Evolutionary conservation across 2,797 vertebrate genomes (phyloP).

Genomic region (Enteromius trimaculatus): DNA sequence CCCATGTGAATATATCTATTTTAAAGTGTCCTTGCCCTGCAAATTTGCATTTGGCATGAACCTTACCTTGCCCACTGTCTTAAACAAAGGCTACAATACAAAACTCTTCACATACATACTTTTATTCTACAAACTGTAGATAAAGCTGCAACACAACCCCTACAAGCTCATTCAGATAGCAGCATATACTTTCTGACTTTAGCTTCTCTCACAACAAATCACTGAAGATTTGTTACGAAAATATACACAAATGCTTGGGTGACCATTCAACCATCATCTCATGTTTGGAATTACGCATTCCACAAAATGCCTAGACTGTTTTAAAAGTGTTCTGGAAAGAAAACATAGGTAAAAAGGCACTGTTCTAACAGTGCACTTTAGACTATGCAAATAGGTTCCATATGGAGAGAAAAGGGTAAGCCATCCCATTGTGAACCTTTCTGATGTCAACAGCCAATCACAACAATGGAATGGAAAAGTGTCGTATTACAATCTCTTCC

Average conservation of each 20-base stretch:
- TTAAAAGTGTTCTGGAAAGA: slow-evolving; percentile 4
- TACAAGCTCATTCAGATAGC: not conserved
- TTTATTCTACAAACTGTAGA: not conserved
- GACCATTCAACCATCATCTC: slow-evolving; percentile 20
- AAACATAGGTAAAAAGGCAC: not conserved
- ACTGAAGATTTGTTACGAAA: not conserved
- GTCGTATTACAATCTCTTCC: slow-evolving; percentile 15
- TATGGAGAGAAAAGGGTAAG: slow-evolving; percentile 1
- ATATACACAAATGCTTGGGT: not conserved
- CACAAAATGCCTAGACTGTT: slow-evolving; percentile 5
- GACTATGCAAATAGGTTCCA: slow-evolving; percentile 18
- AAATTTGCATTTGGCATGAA: not conserved
- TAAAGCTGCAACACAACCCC: not conserved
- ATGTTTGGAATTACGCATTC: slow-evolving; percentile 15
- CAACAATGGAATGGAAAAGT: not conserved
- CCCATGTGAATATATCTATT: slow-evolving; percentile 10
- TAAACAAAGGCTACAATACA: not conserved
- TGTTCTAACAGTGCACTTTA: slow-evolving; percentile 9
- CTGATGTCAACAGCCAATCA: slow-evolving; percentile 15
- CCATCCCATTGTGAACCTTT: not conserved
- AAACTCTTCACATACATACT: not conserved
- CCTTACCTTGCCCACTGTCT: not conserved
- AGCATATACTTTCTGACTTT: not conserved
- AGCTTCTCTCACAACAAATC: slow-evolving; percentile 18
- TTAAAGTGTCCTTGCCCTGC: slow-evolving; percentile 19